Evolutionary conservation across 2,888 invertebrate genomes (phyloP), one percentile per base, ranked within the genome.

Genomic region (Carabus problematicus): DNA sequence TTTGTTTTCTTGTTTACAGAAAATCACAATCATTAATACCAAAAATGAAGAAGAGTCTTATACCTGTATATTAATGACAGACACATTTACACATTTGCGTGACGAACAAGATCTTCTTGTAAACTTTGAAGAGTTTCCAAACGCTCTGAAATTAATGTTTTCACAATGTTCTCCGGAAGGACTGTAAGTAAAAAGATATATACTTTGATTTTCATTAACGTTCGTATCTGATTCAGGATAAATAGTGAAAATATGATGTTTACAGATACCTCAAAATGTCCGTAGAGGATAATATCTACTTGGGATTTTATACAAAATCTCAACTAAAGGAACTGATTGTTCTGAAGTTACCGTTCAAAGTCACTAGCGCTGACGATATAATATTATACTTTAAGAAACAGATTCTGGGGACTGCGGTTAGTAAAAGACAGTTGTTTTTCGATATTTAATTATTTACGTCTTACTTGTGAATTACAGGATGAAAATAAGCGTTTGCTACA

Each of bases 311-410:
- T 45, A 58, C 56, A 8, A 19, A 40, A 19, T 47, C 58, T 8
- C 40, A 66, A 40, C 7, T 66, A 11, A 66, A 66, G 43, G 58
- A 58, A 45, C 11, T 66, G 3, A 45, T 16, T 2, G 14, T 66
- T n/a, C 45, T 66, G 18, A 16, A 42, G 16, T 9, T 66, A 9
- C 64, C 64, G 8, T 66, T 66, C 9, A 19, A 39, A 45, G 9
- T n/a, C 2, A 66, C 64, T 1, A 40, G 14, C 16, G 8, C 42
- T 7, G 40, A 66, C 0, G 64, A 58, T 1, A 45, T 58, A 19
- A 39, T 56, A 1, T n/a, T n/a, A 3, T 29, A 39, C n/a, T 29
- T 56, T 3, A 56, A 56, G 40, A 39, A n/a, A 9, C 19, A 56
- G 16, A 19, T 54, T 0, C 16, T 52, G 8, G 12, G 9, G n/a